phyloP scores from a whole-genome alignment of 2,113 vertebrate species.

The Heterotilapia buettikoferi region DNA sequence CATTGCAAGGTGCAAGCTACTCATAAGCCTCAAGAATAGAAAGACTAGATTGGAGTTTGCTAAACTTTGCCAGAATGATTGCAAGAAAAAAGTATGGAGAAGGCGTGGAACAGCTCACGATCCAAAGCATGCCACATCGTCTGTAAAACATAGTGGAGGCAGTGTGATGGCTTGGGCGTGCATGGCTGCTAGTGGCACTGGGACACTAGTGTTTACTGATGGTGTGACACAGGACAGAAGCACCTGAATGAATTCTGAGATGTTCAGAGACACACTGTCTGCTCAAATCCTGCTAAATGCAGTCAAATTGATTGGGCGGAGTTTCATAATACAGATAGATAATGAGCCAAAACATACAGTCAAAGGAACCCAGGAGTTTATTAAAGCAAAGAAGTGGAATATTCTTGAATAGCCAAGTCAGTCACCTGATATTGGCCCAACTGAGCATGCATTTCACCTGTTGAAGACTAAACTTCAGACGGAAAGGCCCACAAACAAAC shows the following conservation, averaged over 20 bases:
- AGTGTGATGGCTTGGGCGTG: not conserved
- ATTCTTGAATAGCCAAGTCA: not conserved
- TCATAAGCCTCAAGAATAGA: not conserved
- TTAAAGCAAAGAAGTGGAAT: not conserved
- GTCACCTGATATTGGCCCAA: not conserved
- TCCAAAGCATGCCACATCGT: not conserved
- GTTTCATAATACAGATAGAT: not conserved
- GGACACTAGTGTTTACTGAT: not conserved
- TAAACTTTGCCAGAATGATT: not conserved
- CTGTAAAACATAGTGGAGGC: not conserved
- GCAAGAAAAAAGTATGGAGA: not conserved
- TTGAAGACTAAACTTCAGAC: not conserved
- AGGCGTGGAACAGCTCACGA: not conserved
- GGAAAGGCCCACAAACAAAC: not conserved
- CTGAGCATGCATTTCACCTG: not conserved
- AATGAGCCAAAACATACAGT: not conserved
- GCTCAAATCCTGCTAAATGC: not conserved
- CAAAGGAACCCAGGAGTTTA: not conserved
- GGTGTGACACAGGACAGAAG: not conserved
- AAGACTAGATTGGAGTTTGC: not conserved
- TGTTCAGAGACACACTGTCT: not conserved
- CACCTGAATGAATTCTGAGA: not conserved
- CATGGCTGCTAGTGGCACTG: not conserved
- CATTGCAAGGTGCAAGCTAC: not conserved
- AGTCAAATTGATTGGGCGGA: accelerated